Conservation (phyloP, 2,113 vertebrate genomes). For the Heteronetta atricapilla region DNA sequence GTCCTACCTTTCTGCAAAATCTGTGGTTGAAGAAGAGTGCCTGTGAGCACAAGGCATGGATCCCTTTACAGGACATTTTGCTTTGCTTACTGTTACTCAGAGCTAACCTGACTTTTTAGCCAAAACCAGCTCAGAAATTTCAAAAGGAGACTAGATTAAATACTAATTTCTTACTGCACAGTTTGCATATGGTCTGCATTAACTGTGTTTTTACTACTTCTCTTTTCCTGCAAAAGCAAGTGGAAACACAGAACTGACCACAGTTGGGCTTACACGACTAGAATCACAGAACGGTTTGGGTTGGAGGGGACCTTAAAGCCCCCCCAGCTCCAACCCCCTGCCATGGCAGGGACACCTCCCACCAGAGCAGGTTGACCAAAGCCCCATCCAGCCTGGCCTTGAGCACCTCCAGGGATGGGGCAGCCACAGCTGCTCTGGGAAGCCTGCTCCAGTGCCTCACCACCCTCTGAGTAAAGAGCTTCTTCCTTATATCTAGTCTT, state of each 20-base stretch:
- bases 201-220: background rate
- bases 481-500: too few relatives aligned
- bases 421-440: too few relatives aligned
- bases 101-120: background rate
- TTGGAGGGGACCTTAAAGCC: too few relatives aligned
- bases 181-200: background rate
- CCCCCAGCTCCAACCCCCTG: too few relatives aligned
- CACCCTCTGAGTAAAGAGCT: too few relatives aligned
- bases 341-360: too few relatives aligned
- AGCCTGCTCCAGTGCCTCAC: too few relatives aligned
- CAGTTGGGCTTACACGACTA: background rate
- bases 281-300: too few relatives aligned
- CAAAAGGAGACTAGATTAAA: background rate
- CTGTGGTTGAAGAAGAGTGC: background rate
- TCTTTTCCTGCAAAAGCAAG: background rate
- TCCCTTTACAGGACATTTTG: background rate
- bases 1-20: background rate
- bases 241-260: background rate
- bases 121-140: background rate
- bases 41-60: rapidly evolving
- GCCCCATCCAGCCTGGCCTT: too few relatives aligned
- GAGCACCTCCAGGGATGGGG: too few relatives aligned
- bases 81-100: background rate
- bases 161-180: background rate
- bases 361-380: too few relatives aligned